These are phyloP conservation scores for Mystacornis crossleyi DNA, from an alignment of 2,113 vertebrate species.

Conservation along the genomic window DNA sequence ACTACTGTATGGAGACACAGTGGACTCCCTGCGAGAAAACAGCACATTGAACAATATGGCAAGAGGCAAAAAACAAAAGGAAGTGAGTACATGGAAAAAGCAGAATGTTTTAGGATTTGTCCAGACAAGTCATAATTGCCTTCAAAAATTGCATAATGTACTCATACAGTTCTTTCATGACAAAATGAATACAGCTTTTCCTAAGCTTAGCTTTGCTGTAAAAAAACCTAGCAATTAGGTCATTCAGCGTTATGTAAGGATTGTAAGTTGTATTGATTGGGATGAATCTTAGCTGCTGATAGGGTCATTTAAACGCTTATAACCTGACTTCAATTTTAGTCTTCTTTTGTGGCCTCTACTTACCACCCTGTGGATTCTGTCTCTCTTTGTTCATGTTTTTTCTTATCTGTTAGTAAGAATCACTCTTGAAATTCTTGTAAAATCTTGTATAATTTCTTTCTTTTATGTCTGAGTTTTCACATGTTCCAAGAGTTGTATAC, in stretches of 20 bases:
- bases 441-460: not conserved
- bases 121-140: not conserved
- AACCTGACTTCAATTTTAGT: not conserved
- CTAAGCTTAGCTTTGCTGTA: not conserved
- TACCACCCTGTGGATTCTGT: not conserved
- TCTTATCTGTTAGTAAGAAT: not conserved
- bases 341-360: not conserved
- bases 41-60: slow-evolving; percentile 64
- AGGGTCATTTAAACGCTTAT: not conserved
- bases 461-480: not conserved
- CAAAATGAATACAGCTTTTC: not conserved
- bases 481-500: not conserved
- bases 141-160: not conserved
- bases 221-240: not conserved
- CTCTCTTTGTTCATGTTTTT: not conserved
- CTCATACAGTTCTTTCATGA: not conserved
- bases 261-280: not conserved
- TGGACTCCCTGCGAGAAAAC: slow-evolving; percentile 89
- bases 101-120: not conserved
- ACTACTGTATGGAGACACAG: slow-evolving; percentile 91
- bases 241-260: not conserved
- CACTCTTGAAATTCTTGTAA: not conserved
- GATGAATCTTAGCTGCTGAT: not conserved
- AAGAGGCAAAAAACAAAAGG: slow-evolving; percentile 91
- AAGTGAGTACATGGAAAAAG: slow-evolving; percentile 75